Conservation (phyloP, 2,888 invertebrate species). For the Meteorus cinctellus region DNA sequence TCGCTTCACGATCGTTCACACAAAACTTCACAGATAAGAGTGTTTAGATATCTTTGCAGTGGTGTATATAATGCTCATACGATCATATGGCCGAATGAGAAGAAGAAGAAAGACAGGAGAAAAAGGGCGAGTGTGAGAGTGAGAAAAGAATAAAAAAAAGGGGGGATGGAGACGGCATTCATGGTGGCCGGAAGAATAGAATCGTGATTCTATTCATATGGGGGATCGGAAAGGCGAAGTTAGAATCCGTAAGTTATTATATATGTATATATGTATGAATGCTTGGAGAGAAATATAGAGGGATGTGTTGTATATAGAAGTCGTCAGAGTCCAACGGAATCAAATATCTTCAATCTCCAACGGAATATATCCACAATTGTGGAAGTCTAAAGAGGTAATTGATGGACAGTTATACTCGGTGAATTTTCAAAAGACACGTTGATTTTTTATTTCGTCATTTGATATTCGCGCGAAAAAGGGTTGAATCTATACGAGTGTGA, state of each 20-base stretch:
- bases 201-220: constrained; percentile 68
- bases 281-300: constrained; percentile 32
- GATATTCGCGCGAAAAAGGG: constrained; percentile 45
- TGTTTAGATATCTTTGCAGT: constrained; percentile 61
- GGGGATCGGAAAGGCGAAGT: constrained; percentile 52
- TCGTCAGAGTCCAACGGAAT: constrained; percentile 55
- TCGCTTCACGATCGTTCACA: constrained; percentile 55
- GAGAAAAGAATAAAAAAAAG: constrained; percentile 40
- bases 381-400: constrained; percentile 65
- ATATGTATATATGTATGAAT: constrained; percentile 20
- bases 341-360: constrained; percentile 66
- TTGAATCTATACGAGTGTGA: constrained; percentile 34
- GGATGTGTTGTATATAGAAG: constrained; percentile 29
- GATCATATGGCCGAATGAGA: constrained; percentile 23
- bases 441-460: constrained; percentile 29
- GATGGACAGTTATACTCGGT: constrained; percentile 61
- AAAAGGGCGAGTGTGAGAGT: constrained; percentile 40
- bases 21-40: constrained; percentile 65
- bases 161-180: constrained; percentile 48
- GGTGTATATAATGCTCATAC: constrained; percentile 21
- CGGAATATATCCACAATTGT: constrained; percentile 66
- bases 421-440: constrained; percentile 17
- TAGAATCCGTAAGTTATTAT: constrained; percentile 44
- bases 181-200: constrained; percentile 66
- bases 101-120: constrained; percentile 1